These are phyloP conservation scores for Nezara viridula DNA, from an alignment of 2,888 invertebrate species.

Conservation along the genomic window DNA sequence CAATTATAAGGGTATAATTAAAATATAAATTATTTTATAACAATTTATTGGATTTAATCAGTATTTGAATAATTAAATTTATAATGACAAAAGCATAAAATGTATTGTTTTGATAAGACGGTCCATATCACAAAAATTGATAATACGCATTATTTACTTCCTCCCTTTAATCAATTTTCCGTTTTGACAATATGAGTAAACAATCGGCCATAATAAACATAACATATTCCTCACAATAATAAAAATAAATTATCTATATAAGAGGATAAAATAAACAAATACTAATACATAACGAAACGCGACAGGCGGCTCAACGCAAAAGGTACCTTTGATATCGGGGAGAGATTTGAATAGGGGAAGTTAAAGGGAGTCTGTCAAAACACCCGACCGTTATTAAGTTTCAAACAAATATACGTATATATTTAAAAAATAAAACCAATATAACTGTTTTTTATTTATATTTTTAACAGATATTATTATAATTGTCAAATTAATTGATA, in stretches of 20 bases:
- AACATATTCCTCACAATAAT: not conserved
- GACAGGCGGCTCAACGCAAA: not conserved
- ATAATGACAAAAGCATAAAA: too few species aligned
- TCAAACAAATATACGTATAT: not conserved
- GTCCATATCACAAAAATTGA: not conserved
- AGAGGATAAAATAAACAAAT: not conserved
- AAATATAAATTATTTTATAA: too few species aligned
- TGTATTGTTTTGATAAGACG: too few species aligned
- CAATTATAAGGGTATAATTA: too few species aligned
- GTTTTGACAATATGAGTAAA: not conserved
- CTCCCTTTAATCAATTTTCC: not conserved
- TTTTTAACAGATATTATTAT: too few species aligned
- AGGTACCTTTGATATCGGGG: not conserved
- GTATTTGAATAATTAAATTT: too few species aligned
- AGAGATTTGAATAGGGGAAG: slow-evolving; percentile 40
- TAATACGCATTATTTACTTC: not conserved
- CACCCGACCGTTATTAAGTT: not conserved
- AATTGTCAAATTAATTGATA: too few species aligned
- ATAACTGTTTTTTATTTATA: too few species aligned
- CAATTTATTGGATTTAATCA: too few species aligned
- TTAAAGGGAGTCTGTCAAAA: not conserved
- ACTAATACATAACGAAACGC: too few species aligned
- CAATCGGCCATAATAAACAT: not conserved
- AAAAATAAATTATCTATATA: not conserved
- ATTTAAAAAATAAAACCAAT: not conserved